Evolutionary conservation across 1,140 invertebrate genomes (phyloP), one percentile per base, ranked within the genome.

Genomic region (Calliphora vicina): DNA sequence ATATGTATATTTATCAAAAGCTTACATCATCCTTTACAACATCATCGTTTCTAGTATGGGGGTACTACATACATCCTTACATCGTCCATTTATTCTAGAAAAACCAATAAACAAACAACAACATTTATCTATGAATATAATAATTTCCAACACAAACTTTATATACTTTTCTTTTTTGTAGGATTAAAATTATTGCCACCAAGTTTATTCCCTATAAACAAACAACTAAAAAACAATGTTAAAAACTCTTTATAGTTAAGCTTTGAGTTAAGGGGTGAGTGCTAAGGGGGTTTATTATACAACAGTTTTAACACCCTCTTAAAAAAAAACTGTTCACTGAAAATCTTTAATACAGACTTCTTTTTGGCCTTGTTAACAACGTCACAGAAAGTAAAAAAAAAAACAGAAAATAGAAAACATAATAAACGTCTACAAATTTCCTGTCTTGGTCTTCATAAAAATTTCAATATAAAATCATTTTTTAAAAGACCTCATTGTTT

Each of bases 131-230:
- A 50, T 50, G 45, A 50, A 50, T 50, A 50, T 50, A 50, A 50
- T 50, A 50, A 50, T 50, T 50, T 50, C 15, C 45, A 15, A 17
- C 3, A 50, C 17, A 50, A 50, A 13, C 10, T 35, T 35, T 35
- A 35, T 35, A 35, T 35, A 8, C 27, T 72, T 72, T 25, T n/a
- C n/a, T n/a, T 73, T 74, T 74, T 29, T 15, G 72, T n/a, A n/a
- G 72, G 72, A 74, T 74, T 74, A 74, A 74, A 74, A 74, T 74
- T 74, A 74, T 74, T 74, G 72, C 72, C 35, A n/a, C 25, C 26
- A 74, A 74, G 9, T 27, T 74, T 73, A 35, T 35, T 35, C 5
- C 35, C 5, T 10, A 35, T 35, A 35, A 35, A 35, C 35, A 35
- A 35, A 35, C 35, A 35, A 35, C 35, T 35, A 35, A 35, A 35